Conservation (phyloP, 2,888 invertebrate species). For the Leucania comma region DNA sequence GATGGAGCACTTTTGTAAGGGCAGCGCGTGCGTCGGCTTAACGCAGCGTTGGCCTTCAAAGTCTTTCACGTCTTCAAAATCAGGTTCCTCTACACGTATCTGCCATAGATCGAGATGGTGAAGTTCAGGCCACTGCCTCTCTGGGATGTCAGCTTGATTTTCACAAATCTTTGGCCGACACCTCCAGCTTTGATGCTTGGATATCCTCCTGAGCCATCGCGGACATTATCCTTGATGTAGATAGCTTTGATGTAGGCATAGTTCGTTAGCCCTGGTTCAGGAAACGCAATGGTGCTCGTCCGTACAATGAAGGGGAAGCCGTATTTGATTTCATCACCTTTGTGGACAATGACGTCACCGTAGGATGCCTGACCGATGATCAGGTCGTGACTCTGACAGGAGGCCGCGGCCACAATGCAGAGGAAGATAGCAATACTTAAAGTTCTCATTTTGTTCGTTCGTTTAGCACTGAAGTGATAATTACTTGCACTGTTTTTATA, state of each 20-base stretch:
- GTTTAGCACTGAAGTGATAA: constrained; percentile 82
- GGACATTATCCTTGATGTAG: constrained; percentile 79
- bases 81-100: constrained; percentile 69
- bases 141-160: constrained; percentile 86
- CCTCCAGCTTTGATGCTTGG: constrained; percentile 83
- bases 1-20: too few species aligned
- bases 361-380: constrained; percentile 78
- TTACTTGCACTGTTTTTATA: constrained; percentile 80
- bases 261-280: constrained; percentile 79
- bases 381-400: constrained; percentile 83
- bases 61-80: not conserved
- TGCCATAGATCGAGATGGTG: constrained; percentile 84
- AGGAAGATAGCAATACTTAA: constrained; percentile 71
- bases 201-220: constrained; percentile 82
- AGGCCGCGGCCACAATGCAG: constrained; percentile 72
- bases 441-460: constrained; percentile 82
- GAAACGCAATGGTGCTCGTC: constrained; percentile 80
- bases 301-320: constrained; percentile 83
- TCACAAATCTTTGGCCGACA: constrained; percentile 83
- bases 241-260: constrained; percentile 82
- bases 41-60: too few species aligned
- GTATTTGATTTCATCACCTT: constrained; percentile 81
- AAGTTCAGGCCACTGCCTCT: constrained; percentile 83
- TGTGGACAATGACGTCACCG: constrained; percentile 82
- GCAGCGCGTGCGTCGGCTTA: too few species aligned